Evolutionary conservation across 2,888 invertebrate genomes (phyloP), one percentile per base, ranked within the genome.

Genomic region (Megalurothrips usitatus): DNA sequence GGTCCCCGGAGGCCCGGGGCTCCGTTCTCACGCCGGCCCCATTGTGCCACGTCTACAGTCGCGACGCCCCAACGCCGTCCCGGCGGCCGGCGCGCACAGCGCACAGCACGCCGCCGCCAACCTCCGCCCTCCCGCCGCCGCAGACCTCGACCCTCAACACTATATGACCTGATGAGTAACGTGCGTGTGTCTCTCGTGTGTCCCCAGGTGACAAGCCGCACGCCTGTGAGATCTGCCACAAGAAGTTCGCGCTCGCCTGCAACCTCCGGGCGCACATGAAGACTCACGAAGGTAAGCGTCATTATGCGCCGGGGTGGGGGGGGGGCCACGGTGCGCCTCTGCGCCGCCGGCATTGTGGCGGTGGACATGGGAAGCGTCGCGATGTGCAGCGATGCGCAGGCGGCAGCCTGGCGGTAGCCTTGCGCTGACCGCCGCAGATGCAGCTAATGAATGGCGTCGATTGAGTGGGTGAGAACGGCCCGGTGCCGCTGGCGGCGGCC

Each of bases 241-340:
- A 93, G 87, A 91, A 91, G 85, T 93, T 93, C 85, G 93, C 93
- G 9, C 87, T 93, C 82, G 92, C 92, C 79, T 93, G 93, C 87
- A 93, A 93, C 86, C 87, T 93, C 83, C 88, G 92, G 84, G 92
- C 93, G 0, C 93, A 93, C 86, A 89, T 92, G 89, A 93, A 93
- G 87, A 93, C 92, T 3, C 93, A 93, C 85, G 92, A 93, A 89
- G 92, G 92, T 91, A 86, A 87, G 87, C 85, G 84, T 34, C 43
- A 26, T n/a, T 47, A 48, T 58, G 34, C 34, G 34, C 34, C 6
- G 34, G n/a, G n/a, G n/a, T n/a, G n/a, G n/a, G n/a, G n/a, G n/a
- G n/a, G n/a, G n/a, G n/a, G n/a, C n/a, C n/a, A n/a, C n/a, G n/a
- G n/a, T n/a, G n/a, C n/a, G 6, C 34, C 34, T 43, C 34, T 43